phyloP scores from a whole-genome alignment of 2,113 vertebrate species.

The Centropus unirufus region DNA sequence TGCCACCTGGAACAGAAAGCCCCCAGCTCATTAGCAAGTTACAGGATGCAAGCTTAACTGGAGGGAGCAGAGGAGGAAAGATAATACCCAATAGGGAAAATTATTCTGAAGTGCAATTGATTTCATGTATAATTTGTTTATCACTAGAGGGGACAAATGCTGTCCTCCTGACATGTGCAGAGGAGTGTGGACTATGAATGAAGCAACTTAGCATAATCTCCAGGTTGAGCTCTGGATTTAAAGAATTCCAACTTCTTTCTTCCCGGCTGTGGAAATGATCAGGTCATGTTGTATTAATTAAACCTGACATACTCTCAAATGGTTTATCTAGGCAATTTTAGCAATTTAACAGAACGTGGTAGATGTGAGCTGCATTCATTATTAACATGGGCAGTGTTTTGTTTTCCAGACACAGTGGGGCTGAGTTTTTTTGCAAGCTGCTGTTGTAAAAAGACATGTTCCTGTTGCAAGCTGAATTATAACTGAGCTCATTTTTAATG shows the following conservation, averaged over 20 bases:
- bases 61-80: constrained; percentile 80
- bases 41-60: constrained; percentile 82
- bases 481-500: constrained; percentile 41
- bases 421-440: not conserved
- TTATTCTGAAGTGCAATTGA: constrained; percentile 88
- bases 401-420: constrained; percentile 30
- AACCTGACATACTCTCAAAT: constrained; percentile 79
- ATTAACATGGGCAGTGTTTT: not conserved
- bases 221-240: constrained; percentile 77
- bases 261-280: constrained; percentile 78
- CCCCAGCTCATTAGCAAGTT: constrained; percentile 88
- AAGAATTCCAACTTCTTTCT: constrained; percentile 80
- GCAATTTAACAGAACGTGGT: constrained; percentile 55
- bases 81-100: constrained; percentile 86
- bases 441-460: constrained; percentile 21
- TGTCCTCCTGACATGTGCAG: constrained; percentile 81
- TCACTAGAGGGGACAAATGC: constrained; percentile 86
- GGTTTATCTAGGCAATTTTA: constrained; percentile 78
- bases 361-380: constrained; percentile 60
- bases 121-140: constrained; percentile 93
- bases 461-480: constrained; percentile 54
- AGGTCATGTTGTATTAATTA: constrained; percentile 83
- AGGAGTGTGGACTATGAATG: constrained; percentile 83
- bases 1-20: constrained; percentile 86
- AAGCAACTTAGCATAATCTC: constrained; percentile 87